phyloP scores from a whole-genome alignment of 2,113 vertebrate genomes.

The Rana temporaria region DNA sequence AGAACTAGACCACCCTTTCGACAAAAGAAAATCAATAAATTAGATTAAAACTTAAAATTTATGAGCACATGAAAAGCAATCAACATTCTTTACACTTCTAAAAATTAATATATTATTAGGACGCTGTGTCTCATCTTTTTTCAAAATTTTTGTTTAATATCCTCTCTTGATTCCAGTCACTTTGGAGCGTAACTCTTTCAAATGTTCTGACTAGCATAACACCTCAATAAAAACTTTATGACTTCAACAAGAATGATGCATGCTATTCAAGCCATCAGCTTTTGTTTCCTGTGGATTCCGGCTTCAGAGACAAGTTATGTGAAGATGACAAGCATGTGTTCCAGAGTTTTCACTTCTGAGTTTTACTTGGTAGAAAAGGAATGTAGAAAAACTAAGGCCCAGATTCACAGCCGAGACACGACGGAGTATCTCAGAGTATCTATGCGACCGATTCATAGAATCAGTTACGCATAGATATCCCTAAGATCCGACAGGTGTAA shows the following conservation, averaged over 20 bases:
- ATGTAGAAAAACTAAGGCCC: background rate
- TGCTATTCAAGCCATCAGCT: slow-evolving; percentile 31
- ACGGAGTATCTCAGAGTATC: too few relatives aligned
- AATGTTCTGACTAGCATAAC: slow-evolving; percentile 2
- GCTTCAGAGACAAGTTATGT: slow-evolving; percentile 24
- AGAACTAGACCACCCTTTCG: background rate
- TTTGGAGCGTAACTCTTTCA: slow-evolving; percentile 2
- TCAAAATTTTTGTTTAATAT: background rate
- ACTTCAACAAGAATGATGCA: slow-evolving; percentile 29
- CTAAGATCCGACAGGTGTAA: too few relatives aligned
- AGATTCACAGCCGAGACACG: too few relatives aligned
- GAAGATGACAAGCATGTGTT: background rate
- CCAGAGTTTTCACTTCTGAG: background rate
- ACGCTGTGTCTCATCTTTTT: background rate
- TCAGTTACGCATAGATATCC: too few relatives aligned
- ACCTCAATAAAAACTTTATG: slow-evolving; percentile 38
- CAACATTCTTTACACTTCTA: background rate
- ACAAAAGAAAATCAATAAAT: background rate
- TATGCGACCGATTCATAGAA: too few relatives aligned
- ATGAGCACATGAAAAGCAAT: background rate
- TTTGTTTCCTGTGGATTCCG: slow-evolving; percentile 5
- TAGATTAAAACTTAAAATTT: background rate
- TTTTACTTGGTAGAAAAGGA: background rate
- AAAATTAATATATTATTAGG: background rate
- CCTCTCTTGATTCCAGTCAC: slow-evolving; percentile 7